Evolutionary conservation across 2,888 invertebrate genomes (phyloP).

Genomic region (Tenthredo mesomela): DNA sequence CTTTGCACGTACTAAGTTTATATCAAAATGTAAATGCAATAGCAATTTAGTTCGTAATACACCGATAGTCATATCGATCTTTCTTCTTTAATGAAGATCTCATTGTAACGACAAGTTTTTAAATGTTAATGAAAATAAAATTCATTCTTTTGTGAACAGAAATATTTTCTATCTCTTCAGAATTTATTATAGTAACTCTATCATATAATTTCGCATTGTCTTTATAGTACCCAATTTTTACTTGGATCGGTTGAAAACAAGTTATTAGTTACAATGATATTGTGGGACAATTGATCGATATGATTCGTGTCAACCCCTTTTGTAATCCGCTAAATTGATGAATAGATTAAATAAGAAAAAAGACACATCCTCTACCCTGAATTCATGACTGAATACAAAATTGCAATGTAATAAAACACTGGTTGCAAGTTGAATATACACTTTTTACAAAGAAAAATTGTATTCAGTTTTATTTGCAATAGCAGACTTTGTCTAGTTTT

Average conservation of each 20-base stretch:
- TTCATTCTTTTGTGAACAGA: background rate
- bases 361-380: background rate
- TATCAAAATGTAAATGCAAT: constrained; percentile 45
- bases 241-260: background rate
- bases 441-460: constrained; percentile 1
- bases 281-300: constrained; percentile 8
- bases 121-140: constrained; percentile 35
- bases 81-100: background rate
- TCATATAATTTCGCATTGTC: background rate
- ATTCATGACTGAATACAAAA: background rate
- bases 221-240: background rate
- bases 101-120: background rate
- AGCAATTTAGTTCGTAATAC: background rate
- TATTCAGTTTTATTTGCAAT: background rate
- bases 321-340: background rate
- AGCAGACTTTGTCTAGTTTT: background rate
- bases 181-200: constrained; percentile 8
- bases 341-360: background rate
- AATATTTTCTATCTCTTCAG: constrained; percentile 17
- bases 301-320: background rate
- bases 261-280: constrained; percentile 4
- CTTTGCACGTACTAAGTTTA: constrained; percentile 49
- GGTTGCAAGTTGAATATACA: constrained; percentile 7
- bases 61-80: constrained; percentile 12
- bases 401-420: constrained; percentile 8